A percentile compares a stretch with the other conserved stretches of the same genome.
Evolutionary conservation across 2,797 vertebrate species (phyloP).

Genomic region (Harpagifer antarcticus): DNA sequence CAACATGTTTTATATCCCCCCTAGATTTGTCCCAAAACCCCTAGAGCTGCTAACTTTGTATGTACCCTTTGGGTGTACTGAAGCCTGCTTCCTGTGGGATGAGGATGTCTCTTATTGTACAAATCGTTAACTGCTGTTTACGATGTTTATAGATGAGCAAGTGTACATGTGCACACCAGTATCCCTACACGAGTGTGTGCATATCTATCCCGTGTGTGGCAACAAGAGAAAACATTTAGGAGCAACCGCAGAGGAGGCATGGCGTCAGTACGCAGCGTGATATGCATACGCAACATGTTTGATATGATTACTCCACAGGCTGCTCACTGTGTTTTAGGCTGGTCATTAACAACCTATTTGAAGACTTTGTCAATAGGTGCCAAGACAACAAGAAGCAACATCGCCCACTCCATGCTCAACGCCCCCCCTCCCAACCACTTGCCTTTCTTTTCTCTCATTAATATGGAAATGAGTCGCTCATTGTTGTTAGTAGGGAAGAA

Average conservation of each 20-base stretch:
- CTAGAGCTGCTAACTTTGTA: slow-evolving; percentile 69
- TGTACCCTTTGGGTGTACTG: slow-evolving; percentile 73
- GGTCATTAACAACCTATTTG: slow-evolving; percentile 88
- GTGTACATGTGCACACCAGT: slow-evolving; percentile 15
- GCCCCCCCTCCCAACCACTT: slow-evolving; percentile 50
- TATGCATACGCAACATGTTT: slow-evolving; percentile 61
- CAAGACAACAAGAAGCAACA: slow-evolving; percentile 86
- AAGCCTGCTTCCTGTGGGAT: slow-evolving; percentile 72
- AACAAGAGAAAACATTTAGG: slow-evolving; percentile 50
- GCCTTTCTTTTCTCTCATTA: slow-evolving; percentile 90
- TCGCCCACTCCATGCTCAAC: slow-evolving; percentile 51
- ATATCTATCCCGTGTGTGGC: slow-evolving; percentile 26
- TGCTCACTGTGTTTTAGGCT: slow-evolving; percentile 74
- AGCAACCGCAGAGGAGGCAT: slow-evolving; percentile 44
- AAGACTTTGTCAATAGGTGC: slow-evolving; percentile 93
- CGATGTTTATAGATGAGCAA: slow-evolving; percentile 40
- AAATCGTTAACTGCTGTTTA: slow-evolving; percentile 37
- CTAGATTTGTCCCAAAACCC: slow-evolving; percentile 55
- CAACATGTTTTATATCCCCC: slow-evolving; percentile 70
- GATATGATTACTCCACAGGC: slow-evolving; percentile 74
- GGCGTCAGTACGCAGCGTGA: slow-evolving; percentile 36
- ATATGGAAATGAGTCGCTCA: slow-evolving; percentile 94
- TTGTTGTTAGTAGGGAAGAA: slow-evolving; percentile 94
- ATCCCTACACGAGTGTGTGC: slow-evolving; percentile 19
- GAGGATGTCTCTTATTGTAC: slow-evolving; percentile 51